Base-by-base conservation (phyloP, 2,797 vertebrate species). In the Poeciliopsis paucimaculata region DNA sequence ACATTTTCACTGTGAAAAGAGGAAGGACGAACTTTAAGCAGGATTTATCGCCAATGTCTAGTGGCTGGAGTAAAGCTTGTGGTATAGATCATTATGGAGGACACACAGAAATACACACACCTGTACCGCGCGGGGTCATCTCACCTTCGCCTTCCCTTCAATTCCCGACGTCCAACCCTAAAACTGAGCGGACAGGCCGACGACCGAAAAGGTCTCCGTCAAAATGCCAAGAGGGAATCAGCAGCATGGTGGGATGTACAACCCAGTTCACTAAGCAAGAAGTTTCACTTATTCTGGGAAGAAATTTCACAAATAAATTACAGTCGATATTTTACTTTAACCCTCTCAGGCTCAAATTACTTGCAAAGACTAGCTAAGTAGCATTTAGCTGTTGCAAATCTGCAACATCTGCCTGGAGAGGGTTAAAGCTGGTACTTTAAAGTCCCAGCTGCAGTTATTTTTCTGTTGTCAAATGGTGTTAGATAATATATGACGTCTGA, bases 11-110 rank as follows among this genome's bases (percentile, higher is more conserved):
- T 75, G 66, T 89, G 91, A 93, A 91, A 91, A 91, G 90, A 92
- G 86, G 92, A 94, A 94, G 93, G 94, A 93, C 94, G 92, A 91
- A 91, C 87, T 93, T 92, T 93, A 94, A 94, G 57, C 87, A 90
- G 89, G 92, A 94, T 94, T 94, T 94, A 94, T 93, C 31, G 55
- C 79, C 89, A 76, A 86, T 93, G 93, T 90, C 92, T 88, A 76
- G 89, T 89, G 87, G 84, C 88, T 88, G 91, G 90, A 90, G 92
- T 91, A 89, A 90, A 87, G 84, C 87, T 86, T 34, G 51, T 82
- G 87, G 87, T 87, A 90, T 94, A 90, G 89, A 93, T 94, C 92
- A 94, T 91, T 82, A 91, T 87, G 84, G 92, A 92, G 89, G 93
- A 93, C 89, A 93, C 89, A 89, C 88, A 92, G 90, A 87, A 88